phyloP scores from a whole-genome alignment of 2,888 invertebrate species.

The Petrophora chlorosata region DNA sequence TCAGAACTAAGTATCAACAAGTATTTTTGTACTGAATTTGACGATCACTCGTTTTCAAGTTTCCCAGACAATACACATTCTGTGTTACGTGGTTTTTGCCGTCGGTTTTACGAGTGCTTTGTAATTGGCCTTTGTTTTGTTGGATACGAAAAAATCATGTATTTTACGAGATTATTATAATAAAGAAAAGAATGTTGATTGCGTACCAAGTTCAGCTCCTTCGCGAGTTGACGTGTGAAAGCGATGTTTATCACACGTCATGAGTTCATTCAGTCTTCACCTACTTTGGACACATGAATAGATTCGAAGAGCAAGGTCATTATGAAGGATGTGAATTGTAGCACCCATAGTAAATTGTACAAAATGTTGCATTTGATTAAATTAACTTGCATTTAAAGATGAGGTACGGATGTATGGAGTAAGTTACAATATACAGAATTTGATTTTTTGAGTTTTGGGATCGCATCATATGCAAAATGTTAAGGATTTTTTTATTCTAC shows the following conservation, averaged over 20 bases:
- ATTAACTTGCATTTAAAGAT: constrained; percentile 43
- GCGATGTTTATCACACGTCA: constrained; percentile 40
- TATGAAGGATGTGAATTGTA: not conserved
- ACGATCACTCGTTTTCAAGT: not conserved
- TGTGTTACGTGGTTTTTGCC: constrained; percentile 25
- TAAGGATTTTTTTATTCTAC: no score
- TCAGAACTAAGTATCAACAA: constrained; percentile 7
- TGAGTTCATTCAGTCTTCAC: constrained; percentile 40
- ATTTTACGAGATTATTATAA: constrained; percentile 36
- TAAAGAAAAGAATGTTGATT: constrained; percentile 38
- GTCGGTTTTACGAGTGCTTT: constrained; percentile 27
- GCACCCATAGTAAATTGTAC: constrained; percentile 1
- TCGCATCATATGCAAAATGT: no score
- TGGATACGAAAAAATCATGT: constrained; percentile 30
- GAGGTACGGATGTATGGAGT: constrained; percentile 19
- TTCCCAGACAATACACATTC: constrained; percentile 16
- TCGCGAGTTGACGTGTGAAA: constrained; percentile 45
- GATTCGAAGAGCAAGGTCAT: constrained; percentile 47
- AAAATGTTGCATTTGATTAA: constrained; percentile 29
- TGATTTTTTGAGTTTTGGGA: not conserved
- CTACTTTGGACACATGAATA: constrained; percentile 37
- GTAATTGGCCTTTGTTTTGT: constrained; percentile 35
- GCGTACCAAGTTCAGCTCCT: constrained; percentile 41
- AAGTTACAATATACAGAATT: not conserved
- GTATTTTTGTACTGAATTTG: constrained; percentile 7